Conservation (phyloP, 2,888 invertebrate species). For the Pyrocoelia pectoralis region DNA sequence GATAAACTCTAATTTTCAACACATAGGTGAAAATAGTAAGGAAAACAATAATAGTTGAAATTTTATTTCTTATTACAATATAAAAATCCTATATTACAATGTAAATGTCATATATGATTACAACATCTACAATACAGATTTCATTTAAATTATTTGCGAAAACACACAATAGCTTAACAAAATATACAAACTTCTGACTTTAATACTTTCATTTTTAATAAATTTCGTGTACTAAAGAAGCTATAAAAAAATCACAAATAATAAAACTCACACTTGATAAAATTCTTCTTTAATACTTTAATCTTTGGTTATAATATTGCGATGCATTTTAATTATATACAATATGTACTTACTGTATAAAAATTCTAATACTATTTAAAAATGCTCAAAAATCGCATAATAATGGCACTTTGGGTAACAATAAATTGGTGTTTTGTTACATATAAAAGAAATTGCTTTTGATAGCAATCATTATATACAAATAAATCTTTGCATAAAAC, state of each 20-base stretch:
- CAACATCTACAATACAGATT: no score
- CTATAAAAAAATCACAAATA: background rate
- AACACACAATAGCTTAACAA: no score
- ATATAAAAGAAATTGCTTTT: background rate
- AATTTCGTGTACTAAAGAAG: background rate
- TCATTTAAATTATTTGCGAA: no score
- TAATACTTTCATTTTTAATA: background rate
- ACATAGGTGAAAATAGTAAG: no score
- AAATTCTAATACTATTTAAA: conserved; percentile 3
- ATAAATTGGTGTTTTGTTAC: conserved; percentile 3
- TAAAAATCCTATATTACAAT: background rate
- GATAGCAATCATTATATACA: background rate
- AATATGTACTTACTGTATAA: background rate
- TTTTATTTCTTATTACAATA: background rate
- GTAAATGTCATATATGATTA: no score
- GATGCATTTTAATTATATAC: background rate
- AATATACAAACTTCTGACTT: background rate
- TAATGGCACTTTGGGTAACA: conserved; percentile 43
- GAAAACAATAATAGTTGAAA: background rate
- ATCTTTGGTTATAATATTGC: conserved; percentile 13
- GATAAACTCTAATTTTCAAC: no score
- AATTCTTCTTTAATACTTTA: background rate
- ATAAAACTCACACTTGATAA: background rate
- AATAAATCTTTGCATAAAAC: background rate
- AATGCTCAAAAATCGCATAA: conserved; percentile 4